phyloP scores from a whole-genome alignment of 2,113 vertebrate genomes.

The Panurus biarmicus region DNA sequence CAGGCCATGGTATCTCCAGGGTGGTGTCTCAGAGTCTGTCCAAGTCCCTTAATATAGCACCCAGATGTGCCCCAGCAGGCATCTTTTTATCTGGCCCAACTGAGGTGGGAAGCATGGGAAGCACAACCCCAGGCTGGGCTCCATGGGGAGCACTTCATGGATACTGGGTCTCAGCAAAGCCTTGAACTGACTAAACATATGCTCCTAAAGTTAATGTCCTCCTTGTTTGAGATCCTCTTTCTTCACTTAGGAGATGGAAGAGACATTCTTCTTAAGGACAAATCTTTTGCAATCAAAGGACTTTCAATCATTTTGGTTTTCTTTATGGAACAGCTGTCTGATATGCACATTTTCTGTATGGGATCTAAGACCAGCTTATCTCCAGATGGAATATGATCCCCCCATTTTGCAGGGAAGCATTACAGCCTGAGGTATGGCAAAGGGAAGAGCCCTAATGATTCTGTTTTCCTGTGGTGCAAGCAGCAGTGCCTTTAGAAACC shows the following conservation, averaged over 20 bases:
- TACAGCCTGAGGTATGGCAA: rapidly evolving
- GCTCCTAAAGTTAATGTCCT: neutral
- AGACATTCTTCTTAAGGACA: neutral
- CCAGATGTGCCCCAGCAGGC: neutral
- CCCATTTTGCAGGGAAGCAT: neutral
- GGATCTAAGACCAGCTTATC: neutral
- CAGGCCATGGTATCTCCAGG: neutral
- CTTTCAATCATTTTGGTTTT: neutral
- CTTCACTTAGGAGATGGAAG: neutral
- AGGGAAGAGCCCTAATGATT: neutral
- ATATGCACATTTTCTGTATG: rapidly evolving
- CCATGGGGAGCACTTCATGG: neutral
- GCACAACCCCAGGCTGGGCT: neutral
- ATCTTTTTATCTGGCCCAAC: rapidly evolving
- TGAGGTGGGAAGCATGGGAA: neutral
- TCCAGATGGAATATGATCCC: neutral
- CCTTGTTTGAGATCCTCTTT: neutral
- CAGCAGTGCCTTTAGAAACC: neutral
- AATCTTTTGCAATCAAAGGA: neutral
- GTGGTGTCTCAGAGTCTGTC: neutral
- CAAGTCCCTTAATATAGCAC: neutral
- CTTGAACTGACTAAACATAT: neutral
- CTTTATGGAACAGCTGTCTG: neutral
- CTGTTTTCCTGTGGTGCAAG: neutral
- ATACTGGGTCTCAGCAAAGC: neutral